phyloP scores from a whole-genome alignment of 1,140 invertebrate genomes.

The Ladona fulva region DNA sequence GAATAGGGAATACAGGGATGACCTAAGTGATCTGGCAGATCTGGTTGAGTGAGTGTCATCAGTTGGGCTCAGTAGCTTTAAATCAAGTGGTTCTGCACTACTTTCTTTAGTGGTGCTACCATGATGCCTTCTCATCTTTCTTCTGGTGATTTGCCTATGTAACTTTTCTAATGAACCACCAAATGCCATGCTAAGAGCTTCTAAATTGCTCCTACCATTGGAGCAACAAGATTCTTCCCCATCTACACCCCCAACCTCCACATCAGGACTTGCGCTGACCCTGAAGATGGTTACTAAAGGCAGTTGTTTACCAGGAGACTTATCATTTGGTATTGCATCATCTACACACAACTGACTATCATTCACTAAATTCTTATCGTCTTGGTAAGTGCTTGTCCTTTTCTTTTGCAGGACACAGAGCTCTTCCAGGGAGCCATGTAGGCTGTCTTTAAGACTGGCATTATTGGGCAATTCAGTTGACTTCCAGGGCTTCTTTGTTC shows the following conservation, averaged over 20 bases:
- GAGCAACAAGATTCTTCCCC: not conserved
- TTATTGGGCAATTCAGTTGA: not conserved
- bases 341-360: not conserved
- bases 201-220: not conserved
- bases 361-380: not conserved
- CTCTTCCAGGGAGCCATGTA: not conserved
- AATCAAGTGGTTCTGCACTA: not conserved
- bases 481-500: not conserved
- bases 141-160: not conserved
- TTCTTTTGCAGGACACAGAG: too few species aligned
- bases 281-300: not conserved
- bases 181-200: not conserved
- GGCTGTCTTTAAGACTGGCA: not conserved
- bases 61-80: not conserved
- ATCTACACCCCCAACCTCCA: not conserved
- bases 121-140: not conserved
- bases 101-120: not conserved
- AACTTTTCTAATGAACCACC: not conserved
- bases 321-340: not conserved
- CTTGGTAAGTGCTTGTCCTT: not conserved
- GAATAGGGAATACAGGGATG: not conserved
- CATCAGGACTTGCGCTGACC: not conserved
- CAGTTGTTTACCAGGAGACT: not conserved
- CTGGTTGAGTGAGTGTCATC: not conserved
- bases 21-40: not conserved